Conservation (phyloP, 2,113 vertebrate species). For the Trichomycterus rosablanca region DNA sequence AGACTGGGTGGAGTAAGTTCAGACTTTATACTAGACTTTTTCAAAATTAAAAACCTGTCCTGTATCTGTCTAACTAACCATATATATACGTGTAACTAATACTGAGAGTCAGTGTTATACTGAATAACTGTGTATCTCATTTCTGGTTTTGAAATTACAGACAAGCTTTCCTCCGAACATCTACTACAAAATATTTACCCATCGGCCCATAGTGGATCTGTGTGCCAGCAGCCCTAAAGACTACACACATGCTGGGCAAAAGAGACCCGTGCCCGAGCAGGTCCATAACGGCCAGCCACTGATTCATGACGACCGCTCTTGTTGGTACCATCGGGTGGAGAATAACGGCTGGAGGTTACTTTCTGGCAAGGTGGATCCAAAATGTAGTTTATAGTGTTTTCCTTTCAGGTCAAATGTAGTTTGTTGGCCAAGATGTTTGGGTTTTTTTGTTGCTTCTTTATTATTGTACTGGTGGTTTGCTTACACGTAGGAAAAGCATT, state of each 20-base stretch:
- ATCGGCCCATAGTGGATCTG: slow-evolving; percentile 70
- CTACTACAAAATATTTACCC: slow-evolving; percentile 81
- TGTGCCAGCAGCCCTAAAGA: slow-evolving; percentile 74
- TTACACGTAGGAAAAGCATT: too few species aligned
- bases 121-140: too few species aligned
- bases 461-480: too few species aligned
- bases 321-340: slow-evolving; percentile 73
- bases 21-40: too few species aligned
- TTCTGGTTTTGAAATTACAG: slow-evolving; percentile 54
- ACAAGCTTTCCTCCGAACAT: slow-evolving; percentile 72
- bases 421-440: too few species aligned
- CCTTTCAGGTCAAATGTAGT: too few species aligned
- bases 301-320: slow-evolving; percentile 46
- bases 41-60: too few species aligned
- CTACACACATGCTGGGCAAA: slow-evolving; percentile 57
- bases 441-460: too few species aligned
- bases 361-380: slow-evolving; percentile 54
- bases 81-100: too few species aligned
- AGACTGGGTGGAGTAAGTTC: slow-evolving; percentile 67
- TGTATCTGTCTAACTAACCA: too few species aligned
- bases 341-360: slow-evolving; percentile 78
- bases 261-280: slow-evolving; percentile 40
- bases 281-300: slow-evolving; percentile 39
- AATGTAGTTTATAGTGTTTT: too few species aligned
- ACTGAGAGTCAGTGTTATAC: too few species aligned